phyloP scores from a whole-genome alignment of 2,888 invertebrate species.

The Acleris emargana region DNA sequence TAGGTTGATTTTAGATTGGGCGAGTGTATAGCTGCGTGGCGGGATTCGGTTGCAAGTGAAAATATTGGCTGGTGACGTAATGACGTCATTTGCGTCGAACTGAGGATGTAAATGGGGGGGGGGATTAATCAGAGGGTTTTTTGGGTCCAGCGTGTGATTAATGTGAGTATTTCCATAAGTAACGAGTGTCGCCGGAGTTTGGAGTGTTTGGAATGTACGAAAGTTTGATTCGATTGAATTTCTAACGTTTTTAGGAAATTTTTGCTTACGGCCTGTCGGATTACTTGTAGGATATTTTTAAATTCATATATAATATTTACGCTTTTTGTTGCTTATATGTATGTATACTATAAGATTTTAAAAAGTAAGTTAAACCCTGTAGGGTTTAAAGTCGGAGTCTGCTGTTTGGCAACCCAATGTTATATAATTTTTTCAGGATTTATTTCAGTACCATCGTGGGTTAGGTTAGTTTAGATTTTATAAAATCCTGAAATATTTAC shows the following conservation, averaged over 20 bases:
- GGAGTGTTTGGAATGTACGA: background rate
- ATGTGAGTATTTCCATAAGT: conserved; percentile 21
- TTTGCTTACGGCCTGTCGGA: background rate
- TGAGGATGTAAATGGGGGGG: conserved; percentile 34
- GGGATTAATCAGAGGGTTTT: conserved; percentile 32
- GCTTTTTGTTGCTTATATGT: too few species aligned
- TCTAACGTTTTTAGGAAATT: background rate
- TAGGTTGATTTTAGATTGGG: conserved; percentile 45
- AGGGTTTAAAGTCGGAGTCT: too few species aligned
- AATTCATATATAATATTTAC: too few species aligned
- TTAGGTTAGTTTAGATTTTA: too few species aligned
- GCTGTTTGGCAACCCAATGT: too few species aligned
- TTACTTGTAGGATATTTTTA: background rate
- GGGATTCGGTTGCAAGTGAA: conserved; percentile 47
- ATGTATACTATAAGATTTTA: too few species aligned
- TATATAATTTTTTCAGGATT: too few species aligned
- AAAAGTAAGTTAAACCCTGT: too few species aligned
- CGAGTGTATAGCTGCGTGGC: conserved; percentile 27
- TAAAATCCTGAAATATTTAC: too few species aligned
- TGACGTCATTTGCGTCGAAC: conserved; percentile 41
- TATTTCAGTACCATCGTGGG: too few species aligned
- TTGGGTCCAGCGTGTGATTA: conserved; percentile 33
- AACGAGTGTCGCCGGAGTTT: background rate
- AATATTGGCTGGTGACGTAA: conserved; percentile 55
- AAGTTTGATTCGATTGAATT: too few species aligned